Evolutionary conservation across 2,888 invertebrate species (phyloP).

Genomic region (Panopea generosa): DNA sequence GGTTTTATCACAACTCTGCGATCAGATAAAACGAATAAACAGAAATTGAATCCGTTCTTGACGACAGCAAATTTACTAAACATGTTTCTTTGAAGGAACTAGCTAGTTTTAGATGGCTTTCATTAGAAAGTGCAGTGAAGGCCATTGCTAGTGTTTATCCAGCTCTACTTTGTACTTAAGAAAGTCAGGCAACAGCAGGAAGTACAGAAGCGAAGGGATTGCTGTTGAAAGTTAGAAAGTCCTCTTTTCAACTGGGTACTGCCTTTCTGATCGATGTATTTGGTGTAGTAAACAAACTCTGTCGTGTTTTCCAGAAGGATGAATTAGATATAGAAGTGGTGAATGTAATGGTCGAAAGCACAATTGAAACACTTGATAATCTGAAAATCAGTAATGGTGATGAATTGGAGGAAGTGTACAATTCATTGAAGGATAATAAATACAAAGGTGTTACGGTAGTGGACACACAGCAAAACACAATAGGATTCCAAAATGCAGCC

Average conservation of each 20-base stretch:
- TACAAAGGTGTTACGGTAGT: constrained; percentile 33
- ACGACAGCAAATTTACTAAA: constrained; percentile 15
- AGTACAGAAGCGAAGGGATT: constrained; percentile 33
- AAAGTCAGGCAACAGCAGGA: constrained; percentile 23
- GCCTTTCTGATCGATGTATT: constrained; percentile 36
- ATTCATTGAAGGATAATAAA: neutral
- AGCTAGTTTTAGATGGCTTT: constrained; percentile 46
- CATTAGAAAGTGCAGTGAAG: constrained; percentile 32
- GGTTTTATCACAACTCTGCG: constrained; percentile 39
- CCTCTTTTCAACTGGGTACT: constrained; percentile 26
- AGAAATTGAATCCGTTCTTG: constrained; percentile 21
- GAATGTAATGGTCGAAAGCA: constrained; percentile 7
- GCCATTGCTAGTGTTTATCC: constrained; percentile 34
- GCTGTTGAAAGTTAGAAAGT: constrained; percentile 17
- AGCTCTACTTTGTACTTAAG: constrained; percentile 24
- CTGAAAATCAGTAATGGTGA: constrained; percentile 12
- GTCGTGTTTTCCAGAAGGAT: constrained; percentile 15
- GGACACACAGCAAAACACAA: constrained; percentile 25
- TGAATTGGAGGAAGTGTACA: neutral
- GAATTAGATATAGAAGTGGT: constrained; percentile 32
- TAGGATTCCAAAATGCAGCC: constrained; percentile 34
- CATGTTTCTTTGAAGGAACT: constrained; percentile 44
- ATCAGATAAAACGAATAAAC: constrained; percentile 39
- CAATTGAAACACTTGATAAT: constrained; percentile 10
- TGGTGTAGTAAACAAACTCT: constrained; percentile 6